Evolutionary conservation across 2,113 vertebrate species (phyloP).

Genomic region (Coturnix japonica): DNA sequence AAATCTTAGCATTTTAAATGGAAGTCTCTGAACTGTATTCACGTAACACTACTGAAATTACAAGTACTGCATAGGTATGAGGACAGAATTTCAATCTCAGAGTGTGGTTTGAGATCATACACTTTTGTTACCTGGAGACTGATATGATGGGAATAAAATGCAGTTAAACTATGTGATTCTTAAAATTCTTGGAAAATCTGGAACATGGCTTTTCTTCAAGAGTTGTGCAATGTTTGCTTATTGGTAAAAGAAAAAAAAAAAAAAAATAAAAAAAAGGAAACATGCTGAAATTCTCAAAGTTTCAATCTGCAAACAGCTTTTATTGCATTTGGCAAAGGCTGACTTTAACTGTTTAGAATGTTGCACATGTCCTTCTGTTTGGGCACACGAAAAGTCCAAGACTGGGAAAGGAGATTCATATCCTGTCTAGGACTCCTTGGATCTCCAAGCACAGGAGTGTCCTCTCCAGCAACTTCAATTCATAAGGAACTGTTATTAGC

Average conservation of each 20-base stretch:
- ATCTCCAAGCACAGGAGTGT: not conserved
- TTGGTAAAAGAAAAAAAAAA: not conserved
- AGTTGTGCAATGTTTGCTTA: constrained; percentile 16
- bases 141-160: not conserved
- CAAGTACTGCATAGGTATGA: not conserved
- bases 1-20: not conserved
- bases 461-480: not conserved
- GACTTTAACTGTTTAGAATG: constrained; percentile 22
- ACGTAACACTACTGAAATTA: not conserved
- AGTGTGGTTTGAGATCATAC: not conserved
- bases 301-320: constrained; percentile 13
- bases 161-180: not conserved
- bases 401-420: not conserved
- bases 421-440: not conserved
- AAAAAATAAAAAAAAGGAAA: not conserved
- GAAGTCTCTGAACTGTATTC: not conserved
- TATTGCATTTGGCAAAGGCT: constrained; percentile 10
- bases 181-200: constrained; percentile 19
- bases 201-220: not conserved
- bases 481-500: not conserved
- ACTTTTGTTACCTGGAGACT: not conserved
- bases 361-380: not conserved
- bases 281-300: constrained; percentile 21
- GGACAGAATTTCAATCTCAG: constrained; percentile 6
- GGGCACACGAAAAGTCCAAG: constrained; percentile 6